A percentile compares a stretch with the other conserved stretches of the same genome.
Evolutionary conservation across 2,797 vertebrate genomes (phyloP).

Genomic region (Cossypha dichroa): DNA sequence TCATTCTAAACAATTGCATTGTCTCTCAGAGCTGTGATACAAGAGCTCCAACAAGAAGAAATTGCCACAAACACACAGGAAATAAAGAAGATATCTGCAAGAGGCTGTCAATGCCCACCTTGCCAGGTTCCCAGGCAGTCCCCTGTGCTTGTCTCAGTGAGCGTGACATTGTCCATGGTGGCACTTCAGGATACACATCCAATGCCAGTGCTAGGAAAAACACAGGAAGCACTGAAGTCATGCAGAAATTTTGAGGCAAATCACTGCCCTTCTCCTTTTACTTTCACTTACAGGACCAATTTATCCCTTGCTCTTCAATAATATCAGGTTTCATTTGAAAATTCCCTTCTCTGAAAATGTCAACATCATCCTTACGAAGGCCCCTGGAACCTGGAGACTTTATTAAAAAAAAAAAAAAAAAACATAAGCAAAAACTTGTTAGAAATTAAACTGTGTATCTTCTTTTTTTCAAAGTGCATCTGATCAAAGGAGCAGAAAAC

Average conservation of each 20-base stretch:
- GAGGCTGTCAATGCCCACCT: constrained; percentile 2
- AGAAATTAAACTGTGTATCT: neutral
- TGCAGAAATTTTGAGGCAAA: neutral
- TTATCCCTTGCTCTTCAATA: neutral
- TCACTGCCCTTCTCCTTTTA: neutral
- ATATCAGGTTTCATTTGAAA: neutral
- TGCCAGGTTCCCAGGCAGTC: constrained; percentile 19
- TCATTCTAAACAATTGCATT: neutral
- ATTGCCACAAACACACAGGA: neutral
- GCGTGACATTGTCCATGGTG: neutral
- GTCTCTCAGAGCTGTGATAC: neutral
- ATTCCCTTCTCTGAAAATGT: neutral
- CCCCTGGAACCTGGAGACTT: constrained; percentile 43
- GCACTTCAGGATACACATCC: neutral
- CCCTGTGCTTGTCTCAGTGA: neutral
- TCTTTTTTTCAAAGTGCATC: neutral
- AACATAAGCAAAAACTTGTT: neutral
- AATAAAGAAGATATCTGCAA: neutral
- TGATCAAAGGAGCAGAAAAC: neutral
- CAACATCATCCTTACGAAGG: neutral
- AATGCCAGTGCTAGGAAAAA: neutral
- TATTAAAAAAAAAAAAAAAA: neutral
- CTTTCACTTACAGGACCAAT: constrained; percentile 26
- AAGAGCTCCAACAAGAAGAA: neutral
- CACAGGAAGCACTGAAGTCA: neutral